Percentiles rank a stretch among this genome's conserved stretches.
Conservation (phyloP, 2,113 vertebrate species). For the Leptodactylus fuscus region DNA sequence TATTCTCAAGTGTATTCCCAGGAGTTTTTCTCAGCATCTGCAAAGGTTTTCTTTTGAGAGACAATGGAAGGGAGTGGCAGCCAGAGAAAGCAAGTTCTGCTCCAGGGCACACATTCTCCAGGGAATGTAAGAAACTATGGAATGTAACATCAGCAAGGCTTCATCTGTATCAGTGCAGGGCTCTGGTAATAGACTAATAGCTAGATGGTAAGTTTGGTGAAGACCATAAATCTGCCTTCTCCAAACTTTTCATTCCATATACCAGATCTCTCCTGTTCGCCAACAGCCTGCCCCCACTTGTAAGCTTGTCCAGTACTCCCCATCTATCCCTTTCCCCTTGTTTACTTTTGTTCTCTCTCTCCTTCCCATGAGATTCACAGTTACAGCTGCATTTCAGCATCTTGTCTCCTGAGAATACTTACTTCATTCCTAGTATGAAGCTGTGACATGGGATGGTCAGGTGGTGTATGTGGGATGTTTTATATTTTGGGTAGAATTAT, state of each 20-base stretch:
- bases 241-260: too few relatives aligned
- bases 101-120: conserved; percentile 31
- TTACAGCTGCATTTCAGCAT: not conserved
- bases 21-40: not conserved
- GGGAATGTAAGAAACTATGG: not conserved
- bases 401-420: not conserved
- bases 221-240: not conserved
- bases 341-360: not conserved
- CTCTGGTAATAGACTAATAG: not conserved
- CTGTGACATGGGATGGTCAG: not conserved
- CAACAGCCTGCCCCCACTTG: not conserved
- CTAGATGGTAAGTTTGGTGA: not conserved
- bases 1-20: not conserved
- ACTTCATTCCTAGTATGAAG: not conserved
- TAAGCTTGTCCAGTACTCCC: too few relatives aligned
- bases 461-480: not conserved
- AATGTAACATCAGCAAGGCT: not conserved
- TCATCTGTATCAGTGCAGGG: not conserved
- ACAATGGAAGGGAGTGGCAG: conserved; percentile 35
- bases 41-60: conserved; percentile 2
- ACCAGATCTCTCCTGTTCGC: too few relatives aligned
- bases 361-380: not conserved
- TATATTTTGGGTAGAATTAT: too few relatives aligned
- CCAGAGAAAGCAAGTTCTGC: conserved; percentile 30
- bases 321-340: too few relatives aligned